Percentiles rank a stretch among this genome's conserved stretches.
Conservation (phyloP, 2,113 vertebrate species). For the Callorhinus ursinus region DNA sequence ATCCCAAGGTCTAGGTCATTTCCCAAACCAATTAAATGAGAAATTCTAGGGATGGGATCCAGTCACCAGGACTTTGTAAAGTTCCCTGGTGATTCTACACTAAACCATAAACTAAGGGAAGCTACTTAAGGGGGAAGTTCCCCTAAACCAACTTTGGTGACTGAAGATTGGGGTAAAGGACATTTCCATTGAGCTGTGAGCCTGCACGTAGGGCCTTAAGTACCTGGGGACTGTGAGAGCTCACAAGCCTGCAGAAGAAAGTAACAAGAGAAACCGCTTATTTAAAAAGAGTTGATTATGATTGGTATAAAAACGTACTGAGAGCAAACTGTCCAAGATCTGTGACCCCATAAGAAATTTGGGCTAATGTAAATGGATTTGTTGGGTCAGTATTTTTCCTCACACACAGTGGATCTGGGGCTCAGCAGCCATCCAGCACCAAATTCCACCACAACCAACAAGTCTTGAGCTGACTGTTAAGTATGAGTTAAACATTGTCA, state of each 20-base stretch:
- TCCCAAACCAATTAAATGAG: not conserved
- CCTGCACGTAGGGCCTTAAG: rapidly evolving
- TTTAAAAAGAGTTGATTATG: not conserved
- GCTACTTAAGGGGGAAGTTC: not conserved
- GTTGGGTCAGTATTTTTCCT: not conserved
- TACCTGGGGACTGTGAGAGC: not conserved
- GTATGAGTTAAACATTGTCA: not conserved
- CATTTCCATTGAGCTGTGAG: not conserved
- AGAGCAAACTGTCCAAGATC: not conserved
- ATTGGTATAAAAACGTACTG: not conserved
- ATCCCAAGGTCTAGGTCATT: not conserved
- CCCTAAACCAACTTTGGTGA: not conserved
- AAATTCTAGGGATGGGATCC: not conserved
- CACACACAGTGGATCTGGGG: not conserved
- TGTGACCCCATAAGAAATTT: not conserved
- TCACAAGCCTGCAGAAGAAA: not conserved
- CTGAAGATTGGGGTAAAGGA: not conserved
- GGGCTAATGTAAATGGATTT: not conserved
- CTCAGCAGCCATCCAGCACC: not conserved
- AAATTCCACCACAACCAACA: not conserved
- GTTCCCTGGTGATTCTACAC: not conserved
- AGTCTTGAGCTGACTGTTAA: not conserved
- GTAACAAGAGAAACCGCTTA: not conserved
- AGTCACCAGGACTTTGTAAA: not conserved
- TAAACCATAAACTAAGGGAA: not conserved